Base-by-base conservation (phyloP, 2,797 vertebrate species). In the Acipenser transmontanus region DNA sequence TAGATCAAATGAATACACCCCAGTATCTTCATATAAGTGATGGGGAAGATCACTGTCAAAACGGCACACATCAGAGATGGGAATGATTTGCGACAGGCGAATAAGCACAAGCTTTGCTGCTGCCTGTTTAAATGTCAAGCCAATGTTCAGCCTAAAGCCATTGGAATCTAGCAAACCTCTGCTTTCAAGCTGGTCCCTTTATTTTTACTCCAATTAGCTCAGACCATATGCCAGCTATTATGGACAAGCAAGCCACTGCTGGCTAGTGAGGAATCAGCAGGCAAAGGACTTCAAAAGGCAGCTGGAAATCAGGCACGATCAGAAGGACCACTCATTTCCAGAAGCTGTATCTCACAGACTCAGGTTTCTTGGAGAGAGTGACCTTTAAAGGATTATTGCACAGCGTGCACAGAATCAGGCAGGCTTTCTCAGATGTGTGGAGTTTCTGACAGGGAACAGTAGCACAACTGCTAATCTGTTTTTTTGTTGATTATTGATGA, bases 311-410 rank as follows among this genome's bases (percentile, higher is more conserved):
- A 47, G 47, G 17, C 60, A 14, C 11, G 47, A 61, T 61, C 60
- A 61, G 60, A 61, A 57, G 34, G 60, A 61, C 7, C 60, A 34
- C 47, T 61, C 34, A 34, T 61, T 47, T 61, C 17, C 60, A 61
- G 60, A 47, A 61, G 66, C 76, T 79, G 88, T 84, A 87, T 85
- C 85, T 85, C 71, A 67, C 74, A 83, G 72, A 80, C 77, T 81
- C 84, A 84, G 72, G 76, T 62, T 80, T 81, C 82, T 78, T 75
- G 73, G 74, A 80, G 34, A 34, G 0, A 0, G 70, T 66, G 68
- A 78, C 86, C 82, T 84, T 87, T 61, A 78, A 74, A 76, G 82
- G 82, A 85, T 84, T 82, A 83, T 72, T 71, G 81, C 72, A 78
- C 80, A 71, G 80, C 34, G 34, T 56, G 71, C 74, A 81, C 70